Percentiles rank a stretch among this genome's conserved stretches.
These are phyloP conservation scores for Steinernema scapterisci DNA, from an alignment of 2,888 invertebrate species.

Conservation along the genomic window DNA sequence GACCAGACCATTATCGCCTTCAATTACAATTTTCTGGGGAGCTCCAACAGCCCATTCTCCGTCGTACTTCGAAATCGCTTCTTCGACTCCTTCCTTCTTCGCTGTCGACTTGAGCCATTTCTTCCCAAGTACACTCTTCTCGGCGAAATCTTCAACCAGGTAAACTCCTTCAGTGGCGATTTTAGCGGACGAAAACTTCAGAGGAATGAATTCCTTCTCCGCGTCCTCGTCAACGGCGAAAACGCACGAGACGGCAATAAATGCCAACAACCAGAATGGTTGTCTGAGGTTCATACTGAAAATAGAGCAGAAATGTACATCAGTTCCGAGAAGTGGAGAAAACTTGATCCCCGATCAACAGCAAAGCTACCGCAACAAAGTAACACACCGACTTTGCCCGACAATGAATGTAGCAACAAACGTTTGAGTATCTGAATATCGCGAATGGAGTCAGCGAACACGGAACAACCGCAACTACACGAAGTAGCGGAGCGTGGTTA, in stretches of 20 bases:
- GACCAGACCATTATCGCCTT: conserved; percentile 84
- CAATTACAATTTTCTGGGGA: conserved; percentile 79
- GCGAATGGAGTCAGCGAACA: too few species aligned
- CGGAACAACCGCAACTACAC: too few species aligned
- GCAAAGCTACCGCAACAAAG: too few species aligned
- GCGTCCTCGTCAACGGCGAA: not conserved
- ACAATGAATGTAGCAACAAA: too few species aligned
- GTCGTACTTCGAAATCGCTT: conserved; percentile 91
- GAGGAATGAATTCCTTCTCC: conserved; percentile 13
- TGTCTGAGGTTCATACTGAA: conserved; percentile 24
- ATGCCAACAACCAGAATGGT: conserved; percentile 22
- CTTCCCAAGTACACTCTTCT: conserved; percentile 75
- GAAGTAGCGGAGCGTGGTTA: too few species aligned
- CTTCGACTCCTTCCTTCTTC: conserved; percentile 84
- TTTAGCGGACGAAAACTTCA: not conserved
- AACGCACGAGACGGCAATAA: not conserved
- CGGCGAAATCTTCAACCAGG: conserved; percentile 48
- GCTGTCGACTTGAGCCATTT: conserved; percentile 86
- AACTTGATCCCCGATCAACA: too few species aligned
- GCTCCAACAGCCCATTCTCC: conserved; percentile 79
- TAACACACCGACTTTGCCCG: too few species aligned
- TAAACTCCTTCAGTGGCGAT: conserved; percentile 26
- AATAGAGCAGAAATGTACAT: too few species aligned
- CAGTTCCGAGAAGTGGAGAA: too few species aligned
- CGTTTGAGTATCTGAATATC: too few species aligned